Base-by-base conservation (phyloP, 2,888 invertebrate genomes). In the Flabesymbios commensalis region DNA sequence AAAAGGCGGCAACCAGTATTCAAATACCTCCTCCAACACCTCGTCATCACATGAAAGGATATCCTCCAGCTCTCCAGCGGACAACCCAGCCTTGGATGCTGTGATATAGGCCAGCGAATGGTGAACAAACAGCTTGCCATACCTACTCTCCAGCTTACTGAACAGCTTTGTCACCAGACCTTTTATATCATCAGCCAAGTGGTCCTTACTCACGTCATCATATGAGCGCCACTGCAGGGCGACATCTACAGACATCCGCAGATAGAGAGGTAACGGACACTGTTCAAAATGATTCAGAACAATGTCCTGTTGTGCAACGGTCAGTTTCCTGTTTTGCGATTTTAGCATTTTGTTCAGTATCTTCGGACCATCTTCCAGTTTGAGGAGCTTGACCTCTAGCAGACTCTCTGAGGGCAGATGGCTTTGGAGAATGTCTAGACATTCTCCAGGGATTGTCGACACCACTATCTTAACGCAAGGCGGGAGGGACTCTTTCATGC, bases 1-100 rank as follows among this genome's bases (percentile, higher is more conserved):
- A 17, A 75, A 59, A 7, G 74, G 71, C 7, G 78, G 75, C 24
- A 71, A 63, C 33, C 72, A 64, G 63, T 68, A 70, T n/a, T 49
- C 31, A 43, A 60, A 67, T 7, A 67, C 31, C 33, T 57, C 58
- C 33, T 70, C 58, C 57, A 69, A 45, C 22, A 72, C 72, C 5
- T 62, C 61, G 57, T 71, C 69, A 49, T 72, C 71, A 28, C 70
- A 63, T 22, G 68, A 69, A 7, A 71, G 56, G 2, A 71, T 52
- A 42, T 71, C 71, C 42, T 71, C 71, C 51, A 71, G 56, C 42
- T 72, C 71, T 10, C 57, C 43, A 5, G 53, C 65, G 5, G 62
- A 64, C 32, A 71, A 55, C 19, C 71, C 71, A 54, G 51, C 59
- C 43, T 58, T 59, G 19, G 71, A 62, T 26, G 64, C 69, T 10